Conservation (phyloP, 1,140 invertebrate species). For the Pseudomyrmex cubaensis region DNA sequence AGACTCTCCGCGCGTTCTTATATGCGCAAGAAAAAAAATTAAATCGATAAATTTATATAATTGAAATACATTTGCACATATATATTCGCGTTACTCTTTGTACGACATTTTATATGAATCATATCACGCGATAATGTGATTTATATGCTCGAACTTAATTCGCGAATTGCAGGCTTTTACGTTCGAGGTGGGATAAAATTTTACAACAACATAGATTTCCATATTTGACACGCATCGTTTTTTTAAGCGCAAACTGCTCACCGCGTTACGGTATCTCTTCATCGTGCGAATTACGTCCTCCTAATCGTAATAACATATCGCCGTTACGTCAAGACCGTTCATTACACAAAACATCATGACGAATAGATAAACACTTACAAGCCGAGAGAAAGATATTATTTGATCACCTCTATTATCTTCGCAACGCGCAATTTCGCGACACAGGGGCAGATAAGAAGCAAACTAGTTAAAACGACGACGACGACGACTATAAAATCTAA, state of each 20-base stretch:
- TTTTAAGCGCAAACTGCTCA: slow-evolving; percentile 5
- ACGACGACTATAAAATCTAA: slow-evolving; percentile 69
- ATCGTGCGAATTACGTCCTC: slow-evolving; percentile 27
- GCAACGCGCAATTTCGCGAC: slow-evolving; percentile 69
- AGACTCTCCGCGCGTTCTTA: slow-evolving; percentile 32
- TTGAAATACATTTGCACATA: slow-evolving; percentile 19
- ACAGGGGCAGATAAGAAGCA: slow-evolving; percentile 57
- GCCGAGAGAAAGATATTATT: slow-evolving; percentile 57
- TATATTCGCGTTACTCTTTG: not conserved
- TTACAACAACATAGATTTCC: not conserved
- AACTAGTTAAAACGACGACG: slow-evolving; percentile 62
- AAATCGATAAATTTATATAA: slow-evolving; percentile 47
- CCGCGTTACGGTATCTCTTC: slow-evolving; percentile 12
- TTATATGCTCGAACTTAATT: too few relatives aligned
- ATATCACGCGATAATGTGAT: not conserved
- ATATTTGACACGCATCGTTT: not conserved
- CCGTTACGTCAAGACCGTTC: slow-evolving; percentile 27
- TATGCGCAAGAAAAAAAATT: slow-evolving; percentile 31
- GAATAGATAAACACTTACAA: slow-evolving; percentile 47
- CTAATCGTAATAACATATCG: slow-evolving; percentile 37
- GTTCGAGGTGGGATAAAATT: not conserved
- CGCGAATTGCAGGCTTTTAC: too few relatives aligned
- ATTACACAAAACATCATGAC: slow-evolving; percentile 52
- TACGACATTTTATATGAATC: not conserved
- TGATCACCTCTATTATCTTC: slow-evolving; percentile 69